Conservation (phyloP, 2,797 vertebrate genomes). For the Melopsittacus undulatus region DNA sequence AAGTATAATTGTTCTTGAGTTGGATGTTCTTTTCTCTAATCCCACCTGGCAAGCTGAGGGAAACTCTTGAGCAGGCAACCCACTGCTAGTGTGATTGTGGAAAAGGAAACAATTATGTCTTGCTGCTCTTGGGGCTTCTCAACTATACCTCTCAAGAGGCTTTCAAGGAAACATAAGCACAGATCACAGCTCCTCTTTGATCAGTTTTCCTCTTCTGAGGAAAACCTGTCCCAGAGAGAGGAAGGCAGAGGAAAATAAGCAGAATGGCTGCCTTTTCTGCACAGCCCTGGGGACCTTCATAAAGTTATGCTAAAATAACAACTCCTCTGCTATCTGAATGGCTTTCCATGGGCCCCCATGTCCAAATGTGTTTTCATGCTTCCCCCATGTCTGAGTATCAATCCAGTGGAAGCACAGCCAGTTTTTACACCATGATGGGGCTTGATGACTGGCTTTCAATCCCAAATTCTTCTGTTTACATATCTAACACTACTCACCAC, state of each 20-base stretch:
- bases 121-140: background rate
- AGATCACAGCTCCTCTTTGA: background rate
- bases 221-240: background rate
- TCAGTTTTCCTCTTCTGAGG: background rate
- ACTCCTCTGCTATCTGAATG: background rate
- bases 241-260: background rate
- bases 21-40: background rate
- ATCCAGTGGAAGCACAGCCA: background rate
- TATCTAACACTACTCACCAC: no score
- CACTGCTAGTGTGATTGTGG: background rate
- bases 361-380: background rate
- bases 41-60: background rate
- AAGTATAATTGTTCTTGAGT: background rate
- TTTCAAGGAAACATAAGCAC: background rate
- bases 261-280: background rate
- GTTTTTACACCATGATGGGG: background rate
- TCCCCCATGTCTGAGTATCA: background rate
- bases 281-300: background rate
- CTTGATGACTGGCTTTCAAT: background rate
- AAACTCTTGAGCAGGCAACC: background rate
- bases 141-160: background rate
- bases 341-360: background rate
- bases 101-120: background rate
- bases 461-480: background rate
- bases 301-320: background rate